These are phyloP conservation scores for Molossus alvarezi DNA, from an alignment of 2,797 vertebrate genomes.

Conservation along the genomic window DNA sequence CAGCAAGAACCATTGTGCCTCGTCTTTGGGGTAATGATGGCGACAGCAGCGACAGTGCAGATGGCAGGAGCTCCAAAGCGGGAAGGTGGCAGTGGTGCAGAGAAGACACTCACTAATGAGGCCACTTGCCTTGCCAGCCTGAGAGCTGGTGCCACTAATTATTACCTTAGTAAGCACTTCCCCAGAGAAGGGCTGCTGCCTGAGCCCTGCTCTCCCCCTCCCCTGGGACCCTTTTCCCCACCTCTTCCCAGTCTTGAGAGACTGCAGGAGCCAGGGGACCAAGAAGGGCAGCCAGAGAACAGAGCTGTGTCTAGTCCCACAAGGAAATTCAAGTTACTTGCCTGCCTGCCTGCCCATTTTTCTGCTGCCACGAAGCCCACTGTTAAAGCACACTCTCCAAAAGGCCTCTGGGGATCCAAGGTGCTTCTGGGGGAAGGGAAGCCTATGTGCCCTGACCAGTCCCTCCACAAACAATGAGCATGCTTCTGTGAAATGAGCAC, in stretches of 20 bases:
- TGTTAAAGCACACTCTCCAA: background rate
- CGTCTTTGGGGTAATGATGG: background rate
- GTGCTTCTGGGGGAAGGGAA: background rate
- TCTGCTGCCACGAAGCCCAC: background rate
- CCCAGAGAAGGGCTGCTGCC: conserved; percentile 41
- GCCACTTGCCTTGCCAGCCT: conserved; percentile 58
- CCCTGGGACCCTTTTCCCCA: background rate
- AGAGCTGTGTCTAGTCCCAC: background rate
- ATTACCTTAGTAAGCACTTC: conserved; percentile 66
- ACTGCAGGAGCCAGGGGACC: background rate
- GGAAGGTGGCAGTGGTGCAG: background rate
- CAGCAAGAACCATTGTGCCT: background rate
- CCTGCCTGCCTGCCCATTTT: background rate
- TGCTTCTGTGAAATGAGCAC: background rate
- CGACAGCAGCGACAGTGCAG: background rate
- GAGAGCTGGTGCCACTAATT: conserved; percentile 54
- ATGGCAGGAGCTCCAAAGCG: background rate
- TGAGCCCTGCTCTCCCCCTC: background rate
- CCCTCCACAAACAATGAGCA: background rate
- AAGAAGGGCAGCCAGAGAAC: background rate
- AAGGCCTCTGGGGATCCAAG: background rate
- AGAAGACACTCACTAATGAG: conserved; percentile 65
- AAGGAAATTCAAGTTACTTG: background rate
- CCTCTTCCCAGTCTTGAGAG: background rate
- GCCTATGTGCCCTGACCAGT: background rate